Evolutionary conservation across 2,888 invertebrate genomes (phyloP), one percentile per base, ranked within the genome.

Genomic region (Epinotia demarniana): DNA sequence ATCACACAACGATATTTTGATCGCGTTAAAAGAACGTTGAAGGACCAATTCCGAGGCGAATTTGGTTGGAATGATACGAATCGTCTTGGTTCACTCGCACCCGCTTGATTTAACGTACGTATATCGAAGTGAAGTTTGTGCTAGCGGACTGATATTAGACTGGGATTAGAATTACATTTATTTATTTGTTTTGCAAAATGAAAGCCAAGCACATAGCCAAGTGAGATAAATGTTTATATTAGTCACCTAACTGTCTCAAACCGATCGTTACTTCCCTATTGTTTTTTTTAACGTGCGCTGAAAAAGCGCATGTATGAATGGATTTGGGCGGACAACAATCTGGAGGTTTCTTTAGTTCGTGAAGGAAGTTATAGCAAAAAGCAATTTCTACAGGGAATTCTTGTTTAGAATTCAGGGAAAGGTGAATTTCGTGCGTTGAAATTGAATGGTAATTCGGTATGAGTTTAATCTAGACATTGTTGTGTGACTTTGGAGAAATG

Each of bases 1-100:
- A 46, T 19, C 75, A 77, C 76, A 86, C 86, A 88, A 73, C 64
- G 64, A 11, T 75, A 53, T 23, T 64, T 64, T 3, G 6, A 11
- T 19, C 11, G 49, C 49, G 13, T 49, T 16, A 49, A 16, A 49
- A 49, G 46, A 13, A 49, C 46, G 4, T 3, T 33, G 8, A 1
- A 33, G 33, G 33, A 33, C 8, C 33, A 13, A 16, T 16, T 49
- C 5, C 5, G 5, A 49, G 16, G 16, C 16, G 16, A 16, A 5
- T 49, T 16, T 49, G 49, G 16, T 16, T 6, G 13, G 6, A 16
- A 46, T 13, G 12, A 13, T 49, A 16, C 16, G 16, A 49, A 49
- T 49, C 49, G 49, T 49, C 49, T 49, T 49, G 49, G 16, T 49
- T 49, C 13, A 49, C 0, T 12, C 1, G 49, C 49, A 1, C 16